A percentile compares a stretch with the other conserved stretches of the same genome.
phyloP scores from a whole-genome alignment of 2,113 vertebrate species.

The Chloroceryle aenea region DNA sequence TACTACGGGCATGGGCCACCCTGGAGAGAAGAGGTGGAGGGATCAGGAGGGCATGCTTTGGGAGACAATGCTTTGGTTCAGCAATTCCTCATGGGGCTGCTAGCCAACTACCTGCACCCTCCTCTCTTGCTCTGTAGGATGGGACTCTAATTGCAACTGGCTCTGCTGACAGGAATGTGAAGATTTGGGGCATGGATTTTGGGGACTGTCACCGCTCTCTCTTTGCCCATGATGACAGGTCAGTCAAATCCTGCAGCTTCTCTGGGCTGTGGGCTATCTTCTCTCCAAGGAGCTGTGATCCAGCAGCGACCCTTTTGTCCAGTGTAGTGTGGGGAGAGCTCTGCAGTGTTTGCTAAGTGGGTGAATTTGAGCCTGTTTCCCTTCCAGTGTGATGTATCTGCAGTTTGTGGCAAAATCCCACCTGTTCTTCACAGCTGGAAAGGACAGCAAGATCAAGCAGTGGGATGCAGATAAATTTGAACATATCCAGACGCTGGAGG shows the following conservation, averaged over 20 bases:
- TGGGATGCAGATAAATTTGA: slow-evolving; percentile 98
- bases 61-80: not conserved
- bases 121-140: slow-evolving; percentile 77
- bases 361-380: slow-evolving; percentile 6
- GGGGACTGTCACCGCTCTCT: slow-evolving; percentile 97
- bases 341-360: not conserved
- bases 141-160: slow-evolving; percentile 90
- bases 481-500: slow-evolving; percentile 94
- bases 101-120: not conserved
- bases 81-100: not conserved
- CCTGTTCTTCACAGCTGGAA: slow-evolving; percentile 97
- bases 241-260: not conserved
- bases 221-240: slow-evolving; percentile 98
- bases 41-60: not conserved
- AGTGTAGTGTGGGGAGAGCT: not conserved
- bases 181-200: slow-evolving; percentile 98
- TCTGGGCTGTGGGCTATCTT: not conserved
- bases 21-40: not conserved
- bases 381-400: slow-evolving; percentile 92
- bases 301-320: not conserved
- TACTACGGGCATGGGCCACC: not conserved
- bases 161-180: slow-evolving; percentile 95
- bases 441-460: slow-evolving; percentile 95
- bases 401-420: slow-evolving; percentile 96
- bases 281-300: not conserved